Evolutionary conservation across 64 coral and sea anemone genomes (phyloP).

Genomic region (Anthopleura sola): DNA sequence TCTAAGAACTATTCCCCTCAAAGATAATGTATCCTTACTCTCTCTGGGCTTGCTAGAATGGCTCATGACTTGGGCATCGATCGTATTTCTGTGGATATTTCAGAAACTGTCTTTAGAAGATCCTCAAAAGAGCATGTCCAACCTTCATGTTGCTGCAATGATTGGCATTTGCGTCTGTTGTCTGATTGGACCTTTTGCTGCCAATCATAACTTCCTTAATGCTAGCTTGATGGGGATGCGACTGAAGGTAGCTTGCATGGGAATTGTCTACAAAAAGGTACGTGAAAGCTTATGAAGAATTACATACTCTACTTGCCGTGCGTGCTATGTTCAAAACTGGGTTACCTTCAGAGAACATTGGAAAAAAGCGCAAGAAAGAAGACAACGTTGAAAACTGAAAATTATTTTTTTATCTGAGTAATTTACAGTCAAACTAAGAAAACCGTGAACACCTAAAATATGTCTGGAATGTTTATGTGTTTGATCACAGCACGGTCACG

Average conservation of each 20-base stretch:
- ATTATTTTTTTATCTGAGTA: too few species aligned
- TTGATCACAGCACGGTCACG: too few species aligned
- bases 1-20: neutral
- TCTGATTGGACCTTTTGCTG: neutral
- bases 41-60: neutral
- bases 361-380: too few species aligned
- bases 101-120: conserved; percentile 3
- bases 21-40: neutral
- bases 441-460: too few species aligned
- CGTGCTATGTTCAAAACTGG: too few species aligned
- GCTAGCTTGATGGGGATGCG: neutral
- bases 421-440: too few species aligned
- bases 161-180: conserved; percentile 2
- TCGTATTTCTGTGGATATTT: conserved; percentile 27
- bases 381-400: too few species aligned
- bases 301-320: too few species aligned
- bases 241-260: conserved; percentile 20
- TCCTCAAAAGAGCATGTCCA: neutral
- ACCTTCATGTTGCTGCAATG: neutral
- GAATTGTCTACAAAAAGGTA: conserved; percentile 44
- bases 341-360: too few species aligned
- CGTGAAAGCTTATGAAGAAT: too few species aligned
- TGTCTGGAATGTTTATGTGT: too few species aligned
- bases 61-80: neutral
- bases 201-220: neutral